Evolutionary conservation across 2,113 vertebrate species (phyloP).

Genomic region (Petromus typicus): DNA sequence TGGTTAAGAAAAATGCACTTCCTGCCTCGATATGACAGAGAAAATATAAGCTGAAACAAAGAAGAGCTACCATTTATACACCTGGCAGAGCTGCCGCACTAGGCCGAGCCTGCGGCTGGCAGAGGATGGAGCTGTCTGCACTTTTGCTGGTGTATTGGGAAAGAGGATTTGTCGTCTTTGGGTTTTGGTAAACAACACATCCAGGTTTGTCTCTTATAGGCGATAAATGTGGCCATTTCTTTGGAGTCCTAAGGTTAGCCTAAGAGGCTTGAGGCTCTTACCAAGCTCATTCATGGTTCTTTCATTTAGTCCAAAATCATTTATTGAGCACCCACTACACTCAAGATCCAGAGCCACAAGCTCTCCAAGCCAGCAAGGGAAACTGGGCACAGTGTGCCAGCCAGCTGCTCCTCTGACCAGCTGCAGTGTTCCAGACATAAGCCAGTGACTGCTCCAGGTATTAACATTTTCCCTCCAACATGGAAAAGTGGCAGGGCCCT

Average conservation of each 20-base stretch:
- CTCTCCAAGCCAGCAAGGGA: too few species aligned
- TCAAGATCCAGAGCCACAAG: neutral
- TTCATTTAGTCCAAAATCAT: neutral
- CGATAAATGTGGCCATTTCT: neutral
- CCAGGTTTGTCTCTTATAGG: neutral
- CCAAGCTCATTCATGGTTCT: neutral
- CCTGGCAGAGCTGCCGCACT: fast-evolving
- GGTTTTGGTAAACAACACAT: neutral
- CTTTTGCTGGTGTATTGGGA: neutral
- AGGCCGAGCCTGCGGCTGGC: neutral
- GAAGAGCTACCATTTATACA: fast-evolving
- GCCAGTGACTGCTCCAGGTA: neutral
- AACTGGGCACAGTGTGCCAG: fast-evolving
- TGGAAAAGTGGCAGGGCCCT: neutral
- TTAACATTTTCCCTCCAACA: neutral
- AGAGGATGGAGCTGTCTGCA: neutral
- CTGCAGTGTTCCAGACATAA: neutral
- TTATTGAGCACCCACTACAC: neutral
- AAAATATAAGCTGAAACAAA: fast-evolving
- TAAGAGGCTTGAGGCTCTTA: neutral
- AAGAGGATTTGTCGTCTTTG: neutral
- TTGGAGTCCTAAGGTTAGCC: neutral
- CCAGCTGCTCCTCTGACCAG: neutral
- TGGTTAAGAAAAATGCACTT: neutral
- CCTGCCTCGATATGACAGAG: neutral